phyloP scores from a whole-genome alignment of 2,888 invertebrate genomes.

The Drosophila acutilabella region DNA sequence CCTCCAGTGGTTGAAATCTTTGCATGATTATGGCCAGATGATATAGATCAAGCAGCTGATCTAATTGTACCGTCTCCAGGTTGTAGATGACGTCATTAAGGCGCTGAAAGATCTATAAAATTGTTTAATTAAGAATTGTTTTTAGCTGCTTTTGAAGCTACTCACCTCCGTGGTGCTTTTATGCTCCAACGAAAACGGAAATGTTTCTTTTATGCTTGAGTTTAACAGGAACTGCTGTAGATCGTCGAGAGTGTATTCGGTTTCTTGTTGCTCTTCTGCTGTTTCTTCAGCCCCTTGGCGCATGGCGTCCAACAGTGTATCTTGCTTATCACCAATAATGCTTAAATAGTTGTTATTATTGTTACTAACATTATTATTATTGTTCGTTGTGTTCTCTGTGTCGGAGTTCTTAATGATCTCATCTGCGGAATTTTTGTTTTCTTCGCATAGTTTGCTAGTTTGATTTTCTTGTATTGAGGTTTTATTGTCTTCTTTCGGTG shows the following conservation, averaged over 20 bases:
- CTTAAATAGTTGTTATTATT: background rate
- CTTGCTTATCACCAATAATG: too few species aligned
- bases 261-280: background rate
- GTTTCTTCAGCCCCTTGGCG: background rate
- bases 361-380: constrained; percentile 1
- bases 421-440: background rate
- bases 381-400: background rate
- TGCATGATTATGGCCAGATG: constrained; percentile 55
- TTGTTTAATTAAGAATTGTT: background rate
- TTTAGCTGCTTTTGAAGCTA: background rate
- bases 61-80: background rate
- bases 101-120: constrained; percentile 18
- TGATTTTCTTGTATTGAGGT: background rate
- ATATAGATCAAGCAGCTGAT: constrained; percentile 48
- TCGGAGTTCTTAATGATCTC: background rate
- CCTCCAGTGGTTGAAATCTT: constrained; percentile 20
- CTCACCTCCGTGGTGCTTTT: constrained; percentile 1
- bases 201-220: constrained; percentile 24
- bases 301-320: too few species aligned
- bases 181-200: constrained; percentile 12
- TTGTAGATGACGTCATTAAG: constrained; percentile 5
- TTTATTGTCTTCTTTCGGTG: background rate
- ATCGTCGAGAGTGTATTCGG: constrained; percentile 20
- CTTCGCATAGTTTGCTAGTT: background rate
- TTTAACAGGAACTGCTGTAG: constrained; percentile 37